A percentile compares a stretch with the other conserved stretches of the same genome.
phyloP scores from a whole-genome alignment of 2,888 invertebrate species.

The Leistus spinibarbis region DNA sequence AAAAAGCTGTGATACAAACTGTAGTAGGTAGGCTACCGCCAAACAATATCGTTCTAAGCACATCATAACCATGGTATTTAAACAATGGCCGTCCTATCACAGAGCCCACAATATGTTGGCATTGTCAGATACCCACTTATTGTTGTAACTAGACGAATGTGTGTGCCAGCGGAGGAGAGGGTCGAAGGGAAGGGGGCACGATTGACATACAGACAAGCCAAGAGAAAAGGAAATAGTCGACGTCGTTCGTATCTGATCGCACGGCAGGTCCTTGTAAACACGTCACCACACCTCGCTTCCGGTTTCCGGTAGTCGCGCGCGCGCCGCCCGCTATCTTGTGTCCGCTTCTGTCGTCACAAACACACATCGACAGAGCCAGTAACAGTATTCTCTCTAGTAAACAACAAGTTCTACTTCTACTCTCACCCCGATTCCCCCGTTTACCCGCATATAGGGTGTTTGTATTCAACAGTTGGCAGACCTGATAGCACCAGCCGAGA shows the following conservation, averaged over 20 bases:
- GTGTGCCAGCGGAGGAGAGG: neutral
- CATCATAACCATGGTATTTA: neutral
- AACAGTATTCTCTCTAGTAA: neutral
- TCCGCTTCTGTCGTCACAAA: conserved; percentile 28
- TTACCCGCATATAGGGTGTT: neutral
- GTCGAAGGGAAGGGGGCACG: neutral
- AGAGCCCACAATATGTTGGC: neutral
- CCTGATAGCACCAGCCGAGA: neutral
- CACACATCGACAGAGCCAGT: neutral
- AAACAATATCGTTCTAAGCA: neutral
- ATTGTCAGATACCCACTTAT: neutral
- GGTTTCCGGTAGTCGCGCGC: conserved; percentile 42
- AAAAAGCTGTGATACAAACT: no score
- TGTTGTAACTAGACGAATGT: neutral
- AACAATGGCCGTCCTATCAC: neutral
- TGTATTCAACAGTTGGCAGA: conserved; percentile 8
- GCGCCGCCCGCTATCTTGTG: conserved; percentile 43
- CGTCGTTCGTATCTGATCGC: conserved; percentile 22
- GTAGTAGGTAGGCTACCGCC: neutral
- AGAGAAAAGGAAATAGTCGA: neutral
- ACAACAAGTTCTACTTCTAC: neutral
- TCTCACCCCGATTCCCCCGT: neutral
- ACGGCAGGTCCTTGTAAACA: conserved; percentile 42
- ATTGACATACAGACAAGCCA: neutral
- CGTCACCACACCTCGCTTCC: conserved; percentile 47